Evolutionary conservation across 2,113 vertebrate genomes (phyloP), one percentile per base, ranked within the genome.

Genomic region (Menidia beryllina): DNA sequence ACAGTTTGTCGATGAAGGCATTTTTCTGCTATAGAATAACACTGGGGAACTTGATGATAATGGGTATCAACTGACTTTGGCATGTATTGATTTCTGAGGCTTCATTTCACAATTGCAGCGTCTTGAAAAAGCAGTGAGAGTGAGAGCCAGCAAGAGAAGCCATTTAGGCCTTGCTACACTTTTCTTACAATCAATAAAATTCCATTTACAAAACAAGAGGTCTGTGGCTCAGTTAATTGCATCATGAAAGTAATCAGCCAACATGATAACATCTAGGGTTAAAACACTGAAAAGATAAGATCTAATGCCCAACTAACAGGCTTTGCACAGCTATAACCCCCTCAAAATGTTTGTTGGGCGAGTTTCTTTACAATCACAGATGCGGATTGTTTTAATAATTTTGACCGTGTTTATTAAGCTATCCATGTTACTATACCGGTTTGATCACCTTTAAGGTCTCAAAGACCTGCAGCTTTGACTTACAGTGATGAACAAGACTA

Each of bases 1-100:
- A 86, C 75, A 90, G 82, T 92, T 77, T 86, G 79, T 82, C 76
- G 58, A 80, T 87, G 78, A 85, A 86, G 73, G 82, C 83, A 87
- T 90, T 95, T 94, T 92, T 91, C 93, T 81, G 74, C 86, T 92
- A 92, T 93, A 89, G 88, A 85, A 95, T 95, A 94, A 94, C 82
- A 69, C 30, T 59, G 59, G 65, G 91, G 90, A 93, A 91, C 92
- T 93, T 94, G 93, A 94, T 93, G 93, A 87, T 93, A 91, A 90
- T 83, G 84, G 89, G 89, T 84, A 89, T 91, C 92, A 92, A 94
- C 93, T 92, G 91, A 82, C 88, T 94, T 92, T 91, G 82, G 93
- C 90, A 91, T 89, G 56, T 93, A 96, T 95, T 3, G 94, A 96
- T 96, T 94, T 88, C 55, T 83, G 80, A 76, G 90, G 91, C 89